A percentile compares a stretch with the other conserved stretches of the same genome.
Evolutionary conservation across 1,140 invertebrate genomes (phyloP).

Genomic region (Brachionus calyciflorus): DNA sequence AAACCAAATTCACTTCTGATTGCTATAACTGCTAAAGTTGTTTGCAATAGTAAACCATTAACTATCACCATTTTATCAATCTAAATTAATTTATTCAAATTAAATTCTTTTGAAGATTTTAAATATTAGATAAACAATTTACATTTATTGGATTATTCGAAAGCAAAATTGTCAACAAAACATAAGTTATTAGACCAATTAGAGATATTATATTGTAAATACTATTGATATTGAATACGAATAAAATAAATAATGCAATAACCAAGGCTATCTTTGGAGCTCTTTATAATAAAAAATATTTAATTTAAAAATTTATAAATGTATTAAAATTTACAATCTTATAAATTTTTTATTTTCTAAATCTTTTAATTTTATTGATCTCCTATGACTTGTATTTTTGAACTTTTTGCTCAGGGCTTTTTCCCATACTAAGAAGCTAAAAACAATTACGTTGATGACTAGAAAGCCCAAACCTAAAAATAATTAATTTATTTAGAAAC

Average conservation of each 20-base stretch:
- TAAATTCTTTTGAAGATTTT: not conserved
- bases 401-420: not conserved
- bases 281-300: not conserved
- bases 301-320: not conserved
- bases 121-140: not conserved
- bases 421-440: not conserved
- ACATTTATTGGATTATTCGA: conserved; percentile 20
- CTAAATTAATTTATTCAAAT: not conserved
- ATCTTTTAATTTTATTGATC: not conserved
- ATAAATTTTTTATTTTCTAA: not conserved
- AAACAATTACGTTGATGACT: not conserved
- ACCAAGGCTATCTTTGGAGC: not conserved
- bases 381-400: not conserved
- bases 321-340: not conserved
- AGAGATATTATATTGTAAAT: conserved; percentile 8
- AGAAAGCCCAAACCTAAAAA: not conserved
- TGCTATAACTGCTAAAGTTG: conserved; percentile 75
- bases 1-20: conserved; percentile 77
- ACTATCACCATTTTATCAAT: conserved; percentile 11
- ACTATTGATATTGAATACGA: not conserved
- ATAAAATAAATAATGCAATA: not conserved
- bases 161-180: not conserved
- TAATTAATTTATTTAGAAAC: not conserved
- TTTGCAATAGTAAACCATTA: conserved; percentile 64
- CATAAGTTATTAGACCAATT: not conserved